phyloP scores from a whole-genome alignment of 2,888 invertebrate species.

The Scelioninae gen. 1 region DNA sequence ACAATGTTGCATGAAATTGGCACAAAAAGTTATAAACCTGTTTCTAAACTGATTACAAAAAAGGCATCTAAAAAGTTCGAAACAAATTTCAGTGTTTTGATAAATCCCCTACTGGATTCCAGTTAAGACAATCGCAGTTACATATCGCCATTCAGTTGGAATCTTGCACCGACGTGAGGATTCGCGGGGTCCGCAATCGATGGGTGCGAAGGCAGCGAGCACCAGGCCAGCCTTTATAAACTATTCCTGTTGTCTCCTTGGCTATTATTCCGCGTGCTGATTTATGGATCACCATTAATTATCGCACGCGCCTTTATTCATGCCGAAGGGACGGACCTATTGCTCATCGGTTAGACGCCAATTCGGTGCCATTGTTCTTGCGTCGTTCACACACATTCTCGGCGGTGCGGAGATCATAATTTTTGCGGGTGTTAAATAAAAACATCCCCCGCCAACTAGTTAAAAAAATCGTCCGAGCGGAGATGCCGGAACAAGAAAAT shows the following conservation, averaged over 20 bases:
- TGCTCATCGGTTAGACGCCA: conserved; percentile 84
- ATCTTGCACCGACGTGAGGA: conserved; percentile 14
- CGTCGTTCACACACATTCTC: conserved; percentile 83
- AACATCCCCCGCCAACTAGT: conserved; percentile 45
- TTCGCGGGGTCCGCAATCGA: conserved; percentile 55
- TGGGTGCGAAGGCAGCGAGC: conserved; percentile 68
- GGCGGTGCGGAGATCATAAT: conserved; percentile 75
- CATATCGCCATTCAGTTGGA: conserved; percentile 9
- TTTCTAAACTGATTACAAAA: no score
- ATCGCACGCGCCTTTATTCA: conserved; percentile 84
- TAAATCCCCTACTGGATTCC: background rate
- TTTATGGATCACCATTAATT: conserved; percentile 84
- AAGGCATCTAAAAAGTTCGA: no score
- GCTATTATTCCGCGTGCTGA: conserved; percentile 83
- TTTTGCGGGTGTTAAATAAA: conserved; percentile 73
- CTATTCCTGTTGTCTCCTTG: conserved; percentile 85
- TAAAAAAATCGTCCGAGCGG: conserved; percentile 63
- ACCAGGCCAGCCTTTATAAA: conserved; percentile 80
- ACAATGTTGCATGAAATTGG: no score
- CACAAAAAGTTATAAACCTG: no score
- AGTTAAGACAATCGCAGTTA: background rate
- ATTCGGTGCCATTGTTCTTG: conserved; percentile 84
- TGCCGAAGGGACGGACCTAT: conserved; percentile 84
- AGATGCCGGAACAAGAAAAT: conserved; percentile 72
- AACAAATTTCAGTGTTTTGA: no score